Evolutionary conservation across 2,888 invertebrate genomes (phyloP).

Genomic region (Orchesellides sinensis): DNA sequence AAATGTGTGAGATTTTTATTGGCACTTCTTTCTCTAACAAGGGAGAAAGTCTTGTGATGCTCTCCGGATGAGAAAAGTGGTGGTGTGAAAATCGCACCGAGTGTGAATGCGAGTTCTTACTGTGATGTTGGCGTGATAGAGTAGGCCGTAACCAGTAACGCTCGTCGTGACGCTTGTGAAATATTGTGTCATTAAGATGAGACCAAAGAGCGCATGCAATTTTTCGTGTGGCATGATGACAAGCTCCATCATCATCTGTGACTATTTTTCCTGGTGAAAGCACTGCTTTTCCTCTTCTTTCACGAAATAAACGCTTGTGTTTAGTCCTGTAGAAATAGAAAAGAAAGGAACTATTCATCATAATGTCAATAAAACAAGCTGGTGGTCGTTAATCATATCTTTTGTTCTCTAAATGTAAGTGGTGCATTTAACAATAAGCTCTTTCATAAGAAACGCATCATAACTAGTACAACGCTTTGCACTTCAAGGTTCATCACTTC

Average conservation of each 20-base stretch:
- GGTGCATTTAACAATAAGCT: conserved; percentile 39
- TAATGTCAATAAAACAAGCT: conserved; percentile 54
- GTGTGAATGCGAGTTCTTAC: conserved; percentile 4
- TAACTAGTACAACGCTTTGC: not conserved
- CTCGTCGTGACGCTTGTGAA: conserved; percentile 56
- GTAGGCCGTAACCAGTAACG: conserved; percentile 15
- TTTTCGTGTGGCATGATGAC: conserved; percentile 58
- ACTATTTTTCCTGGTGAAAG: conserved; percentile 33
- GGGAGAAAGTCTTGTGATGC: conserved; percentile 14
- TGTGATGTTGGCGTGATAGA: not conserved
- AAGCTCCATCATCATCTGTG: conserved; percentile 35
- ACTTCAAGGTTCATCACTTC: not conserved
- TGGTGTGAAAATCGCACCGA: conserved; percentile 14
- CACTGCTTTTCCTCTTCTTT: conserved; percentile 10
- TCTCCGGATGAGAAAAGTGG: conserved; percentile 22
- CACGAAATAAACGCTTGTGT: conserved; percentile 23
- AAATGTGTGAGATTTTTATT: conserved; percentile 29
- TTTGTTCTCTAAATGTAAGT: conserved; percentile 52
- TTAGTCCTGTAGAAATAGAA: conserved; percentile 22
- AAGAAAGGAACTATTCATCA: conserved; percentile 57
- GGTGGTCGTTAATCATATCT: conserved; percentile 56
- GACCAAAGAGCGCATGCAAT: conserved; percentile 57
- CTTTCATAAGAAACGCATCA: no score
- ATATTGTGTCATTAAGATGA: conserved; percentile 65
- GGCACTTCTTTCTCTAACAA: conserved; percentile 37